Percentiles rank a stretch among this genome's conserved stretches.
Evolutionary conservation across 2,888 invertebrate genomes (phyloP).

Genomic region (Melinopterus prodromus): DNA sequence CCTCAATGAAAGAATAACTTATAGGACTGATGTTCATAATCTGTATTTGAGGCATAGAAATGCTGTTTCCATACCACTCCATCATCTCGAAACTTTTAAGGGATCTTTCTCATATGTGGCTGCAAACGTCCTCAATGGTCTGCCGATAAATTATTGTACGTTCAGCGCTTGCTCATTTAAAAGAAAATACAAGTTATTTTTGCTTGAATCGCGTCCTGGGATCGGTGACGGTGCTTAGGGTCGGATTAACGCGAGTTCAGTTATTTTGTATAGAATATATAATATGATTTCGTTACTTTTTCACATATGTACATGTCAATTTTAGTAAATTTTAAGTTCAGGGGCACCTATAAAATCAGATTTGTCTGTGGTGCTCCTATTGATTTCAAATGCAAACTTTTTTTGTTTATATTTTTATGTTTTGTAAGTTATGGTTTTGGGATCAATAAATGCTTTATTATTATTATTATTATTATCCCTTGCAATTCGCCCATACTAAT

Average conservation of each 20-base stretch:
- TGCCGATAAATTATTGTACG: background rate
- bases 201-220: background rate
- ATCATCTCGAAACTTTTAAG: background rate
- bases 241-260: background rate
- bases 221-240: background rate
- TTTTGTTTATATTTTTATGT: too few relatives aligned
- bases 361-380: background rate
- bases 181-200: background rate
- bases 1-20: background rate
- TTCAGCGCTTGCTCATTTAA: background rate
- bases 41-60: background rate
- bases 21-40: conserved; percentile 14
- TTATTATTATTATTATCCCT: too few relatives aligned
- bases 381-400: background rate
- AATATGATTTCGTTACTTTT: background rate
- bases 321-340: background rate
- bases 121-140: background rate
- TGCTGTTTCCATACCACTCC: background rate
- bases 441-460: too few relatives aligned
- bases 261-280: background rate
- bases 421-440: too few relatives aligned
- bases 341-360: background rate
- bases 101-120: background rate
- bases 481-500: too few relatives aligned
- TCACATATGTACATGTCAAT: background rate